Base-by-base conservation (phyloP, 2,888 invertebrate species). In the Malthinus seriepunctatus region DNA sequence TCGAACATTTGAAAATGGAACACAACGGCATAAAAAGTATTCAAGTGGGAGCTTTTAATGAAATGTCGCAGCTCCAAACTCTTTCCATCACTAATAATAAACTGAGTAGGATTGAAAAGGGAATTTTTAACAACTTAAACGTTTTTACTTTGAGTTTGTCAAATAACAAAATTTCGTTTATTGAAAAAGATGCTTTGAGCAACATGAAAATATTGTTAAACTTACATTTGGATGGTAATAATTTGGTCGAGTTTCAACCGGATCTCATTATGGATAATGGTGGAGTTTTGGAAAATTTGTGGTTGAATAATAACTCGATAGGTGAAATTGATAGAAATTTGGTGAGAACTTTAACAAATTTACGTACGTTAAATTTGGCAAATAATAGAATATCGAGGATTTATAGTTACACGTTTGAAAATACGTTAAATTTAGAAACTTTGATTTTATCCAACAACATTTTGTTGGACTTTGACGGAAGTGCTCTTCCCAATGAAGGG, bases 281-380 rank as follows among this genome's bases (percentile, higher is more conserved):
- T 8, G 12, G 15, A 0, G 32, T 38, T 15, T n/a, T 60, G 8
- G 44, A 53, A 50, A 15, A 5, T 3, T 15, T 60, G 15, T 35
- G n/a, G 1, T 34, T 60, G 6, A 34, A 60, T 6, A 50, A 39
- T 9, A 60, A 60, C 32, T 31, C 8, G 1, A 12, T 60, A 32
- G 44, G 33, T n/a, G 46, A 37, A n/a, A 33, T 60, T 15, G 49
- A 49, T 11, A 32, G 44, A 10, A 60, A 50, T 12, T 6, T 32
- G 6, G 14, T 60, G 15, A 49, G 39, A 50, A 44, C 37, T n/a
- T 51, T 60, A 11, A 32, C 8, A 4, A 60, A 60, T 35, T 42
- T 60, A 11, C 38, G 33, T 9, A 32, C 31, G 1, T 32, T 60
- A 46, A 60, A 60, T 50, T 32, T 60, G 33, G 33, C 39, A 3